Base-by-base conservation (phyloP, 2,113 vertebrate genomes). In the Orycteropus afer region DNA sequence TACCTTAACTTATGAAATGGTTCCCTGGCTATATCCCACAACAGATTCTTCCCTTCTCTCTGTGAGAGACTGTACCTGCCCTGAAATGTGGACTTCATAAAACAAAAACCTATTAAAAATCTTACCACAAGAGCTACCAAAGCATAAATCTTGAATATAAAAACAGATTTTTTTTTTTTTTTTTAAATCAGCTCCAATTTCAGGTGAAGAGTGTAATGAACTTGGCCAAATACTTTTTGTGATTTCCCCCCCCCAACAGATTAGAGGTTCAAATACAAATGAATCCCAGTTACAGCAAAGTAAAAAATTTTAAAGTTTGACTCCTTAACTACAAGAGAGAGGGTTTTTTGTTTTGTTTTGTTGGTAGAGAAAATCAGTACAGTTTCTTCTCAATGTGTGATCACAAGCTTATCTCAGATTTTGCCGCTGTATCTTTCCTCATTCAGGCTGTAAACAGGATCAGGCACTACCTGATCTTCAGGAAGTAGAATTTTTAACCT, bases 141-240 rank as follows among this genome's bases (percentile, higher is more conserved):
- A 55, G 34, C 63, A 37, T 61, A 22, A 74, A 53, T 69, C 1
- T 59, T 45, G 25, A 74, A 11, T 92, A 20, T 23, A 29, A 93
- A n/a, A 91, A 3, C 10, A 45, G 74, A 65, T 49, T 59, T 3
- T 3, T 32, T 86, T 90, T 94, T 65, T 65, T n/a, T n/a, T n/a
- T 92, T 59, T 23, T 93, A 94, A 91, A 76, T 74, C 76, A 71
- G 20, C 61, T 89, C 40, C 34, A 69, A 22, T 47, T 34, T 73
- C 73, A 94, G 84, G 89, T 95, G 92, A 90, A n/a, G 71, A 90
- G 45, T 86, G 65, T 91, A 78, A 86, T 96, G 82, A 94, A 86
- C 86, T 92, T 91, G 53, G 73, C 57, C 74, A 88, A 69, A 27
- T 86, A 3, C 57, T 87, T 92, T 89, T 81, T 92, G 53, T 76